Evolutionary conservation across 2,888 invertebrate species (phyloP).

Genomic region (Dryococelus australis): DNA sequence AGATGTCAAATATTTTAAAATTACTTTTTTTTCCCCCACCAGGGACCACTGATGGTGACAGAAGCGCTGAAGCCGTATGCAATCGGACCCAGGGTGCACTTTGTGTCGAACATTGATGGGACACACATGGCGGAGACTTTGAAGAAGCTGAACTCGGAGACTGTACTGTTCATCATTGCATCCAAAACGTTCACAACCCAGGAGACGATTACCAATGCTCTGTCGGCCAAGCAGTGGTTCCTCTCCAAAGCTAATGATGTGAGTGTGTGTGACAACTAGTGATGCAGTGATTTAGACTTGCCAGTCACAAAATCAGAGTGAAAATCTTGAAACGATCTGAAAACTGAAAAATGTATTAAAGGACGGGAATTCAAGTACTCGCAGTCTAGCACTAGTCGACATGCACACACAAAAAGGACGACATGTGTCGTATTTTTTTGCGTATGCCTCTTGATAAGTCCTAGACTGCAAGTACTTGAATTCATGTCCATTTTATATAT

Average conservation of each 20-base stretch:
- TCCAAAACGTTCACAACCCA: slow-evolving; percentile 99
- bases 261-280: slow-evolving; percentile 55
- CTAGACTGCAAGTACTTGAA: too few species aligned
- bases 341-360: too few species aligned
- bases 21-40: neutral
- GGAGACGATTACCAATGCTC: slow-evolving; percentile 99
- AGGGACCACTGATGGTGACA: slow-evolving; percentile 98
- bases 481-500: too few species aligned
- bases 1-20: neutral
- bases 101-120: slow-evolving; percentile 99
- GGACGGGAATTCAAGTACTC: too few species aligned
- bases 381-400: too few species aligned
- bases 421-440: too few species aligned
- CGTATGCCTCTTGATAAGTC: too few species aligned
- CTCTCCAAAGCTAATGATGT: slow-evolving; percentile 85
- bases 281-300: slow-evolving; percentile 10
- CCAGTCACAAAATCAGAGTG: neutral
- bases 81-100: slow-evolving; percentile 87
- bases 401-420: too few species aligned
- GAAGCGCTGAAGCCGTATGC: slow-evolving; percentile 94
- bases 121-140: slow-evolving; percentile 96
- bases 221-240: slow-evolving; percentile 97
- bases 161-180: slow-evolving; percentile 96
- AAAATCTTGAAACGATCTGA: too few species aligned
- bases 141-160: slow-evolving; percentile 89